These are phyloP conservation scores for Scaptomyza parva DNA, from an alignment of 2,888 invertebrate genomes.

Conservation along the genomic window DNA sequence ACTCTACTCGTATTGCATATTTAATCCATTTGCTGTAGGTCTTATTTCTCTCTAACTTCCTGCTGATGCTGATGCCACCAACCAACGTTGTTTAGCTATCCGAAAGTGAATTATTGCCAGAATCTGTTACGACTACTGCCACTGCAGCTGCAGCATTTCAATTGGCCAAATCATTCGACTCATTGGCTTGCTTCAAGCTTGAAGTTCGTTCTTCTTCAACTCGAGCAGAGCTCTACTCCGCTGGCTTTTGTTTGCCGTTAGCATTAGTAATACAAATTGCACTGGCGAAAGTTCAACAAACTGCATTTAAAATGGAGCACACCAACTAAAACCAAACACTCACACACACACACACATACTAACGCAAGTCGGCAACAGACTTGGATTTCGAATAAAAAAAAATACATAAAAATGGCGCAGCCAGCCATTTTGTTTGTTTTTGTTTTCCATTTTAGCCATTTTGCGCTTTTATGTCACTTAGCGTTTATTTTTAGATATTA, in stretches of 20 bases:
- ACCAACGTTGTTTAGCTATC: slow-evolving; percentile 21
- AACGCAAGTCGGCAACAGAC: slow-evolving; percentile 20
- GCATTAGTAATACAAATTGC: slow-evolving; percentile 72
- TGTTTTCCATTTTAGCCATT: slow-evolving; percentile 15
- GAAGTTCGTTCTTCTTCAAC: background rate
- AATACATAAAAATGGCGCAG: slow-evolving; percentile 20
- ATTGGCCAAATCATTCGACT: slow-evolving; percentile 73
- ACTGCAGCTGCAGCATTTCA: slow-evolving; percentile 53
- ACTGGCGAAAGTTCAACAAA: slow-evolving; percentile 69
- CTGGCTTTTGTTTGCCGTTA: slow-evolving; percentile 58
- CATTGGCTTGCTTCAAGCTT: slow-evolving; percentile 59
- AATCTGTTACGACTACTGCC: slow-evolving; percentile 27
- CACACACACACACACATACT: slow-evolving; percentile 10
- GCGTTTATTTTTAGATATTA: slow-evolving; percentile 4
- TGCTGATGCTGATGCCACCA: slow-evolving; percentile 9
- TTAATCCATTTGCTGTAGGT: slow-evolving; percentile 57
- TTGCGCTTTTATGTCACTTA: slow-evolving; percentile 31
- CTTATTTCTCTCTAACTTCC: slow-evolving; percentile 22
- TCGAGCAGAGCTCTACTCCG: background rate
- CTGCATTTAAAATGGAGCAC: slow-evolving; percentile 62
- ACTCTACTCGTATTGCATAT: slow-evolving; percentile 63
- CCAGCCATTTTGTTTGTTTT: slow-evolving; percentile 46
- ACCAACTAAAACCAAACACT: slow-evolving; percentile 28
- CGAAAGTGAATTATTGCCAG: slow-evolving; percentile 66
- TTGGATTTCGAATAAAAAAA: slow-evolving; percentile 33